Percentiles rank a stretch among this genome's conserved stretches.
These are phyloP conservation scores for Synergus umbraculus DNA, from an alignment of 2,888 invertebrate species.

Conservation along the genomic window DNA sequence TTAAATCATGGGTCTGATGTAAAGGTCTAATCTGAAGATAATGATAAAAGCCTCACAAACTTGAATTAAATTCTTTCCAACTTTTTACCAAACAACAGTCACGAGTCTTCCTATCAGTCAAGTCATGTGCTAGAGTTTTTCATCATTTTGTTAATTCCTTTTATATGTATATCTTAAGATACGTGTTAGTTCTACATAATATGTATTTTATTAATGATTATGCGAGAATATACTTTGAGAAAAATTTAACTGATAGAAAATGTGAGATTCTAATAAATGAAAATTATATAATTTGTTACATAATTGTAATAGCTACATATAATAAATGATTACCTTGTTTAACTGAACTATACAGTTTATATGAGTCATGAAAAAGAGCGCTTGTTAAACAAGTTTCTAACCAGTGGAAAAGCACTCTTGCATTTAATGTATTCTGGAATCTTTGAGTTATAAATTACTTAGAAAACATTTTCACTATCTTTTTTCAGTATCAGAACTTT, in stretches of 20 bases:
- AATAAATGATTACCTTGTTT: neutral
- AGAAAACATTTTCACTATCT: constrained; percentile 1
- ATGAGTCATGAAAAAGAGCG: constrained; percentile 43
- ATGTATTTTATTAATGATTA: neutral
- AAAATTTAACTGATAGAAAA: neutral
- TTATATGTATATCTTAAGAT: neutral
- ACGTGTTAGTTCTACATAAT: no score
- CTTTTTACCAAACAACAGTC: constrained; percentile 65
- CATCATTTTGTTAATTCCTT: constrained; percentile 47
- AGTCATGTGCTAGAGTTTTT: constrained; percentile 63
- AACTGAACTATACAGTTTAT: neutral
- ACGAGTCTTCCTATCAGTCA: constrained; percentile 67
- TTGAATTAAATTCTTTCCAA: constrained; percentile 64
- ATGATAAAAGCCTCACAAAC: constrained; percentile 52
- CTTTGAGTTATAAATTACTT: neutral
- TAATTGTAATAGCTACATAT: constrained; percentile 10
- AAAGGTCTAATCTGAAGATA: constrained; percentile 68
- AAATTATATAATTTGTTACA: neutral
- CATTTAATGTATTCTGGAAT: neutral
- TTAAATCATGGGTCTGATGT: constrained; percentile 27
- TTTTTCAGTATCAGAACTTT: no score
- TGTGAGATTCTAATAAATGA: no score
- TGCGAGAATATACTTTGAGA: neutral
- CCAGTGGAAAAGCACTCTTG: constrained; percentile 48
- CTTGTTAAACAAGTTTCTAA: constrained; percentile 47